phyloP scores from a whole-genome alignment of 2,888 invertebrate genomes.

The Lithophane ornitopus region DNA sequence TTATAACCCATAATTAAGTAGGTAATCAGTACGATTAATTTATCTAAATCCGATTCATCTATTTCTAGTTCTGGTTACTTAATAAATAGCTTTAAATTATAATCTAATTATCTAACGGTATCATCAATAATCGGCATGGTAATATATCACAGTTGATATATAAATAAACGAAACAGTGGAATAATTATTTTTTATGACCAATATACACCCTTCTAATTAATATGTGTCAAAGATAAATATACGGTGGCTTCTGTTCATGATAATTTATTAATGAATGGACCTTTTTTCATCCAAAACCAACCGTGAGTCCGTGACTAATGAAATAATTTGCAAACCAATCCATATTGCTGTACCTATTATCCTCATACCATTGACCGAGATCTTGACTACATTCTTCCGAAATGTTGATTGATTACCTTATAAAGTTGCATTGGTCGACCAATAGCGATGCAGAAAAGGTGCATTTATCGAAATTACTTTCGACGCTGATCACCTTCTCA shows the following conservation, averaged over 20 bases:
- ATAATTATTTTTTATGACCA: background rate
- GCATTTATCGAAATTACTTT: slow-evolving; percentile 42
- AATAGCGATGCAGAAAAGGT: slow-evolving; percentile 40
- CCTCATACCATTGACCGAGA: slow-evolving; percentile 55
- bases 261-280: slow-evolving; percentile 31
- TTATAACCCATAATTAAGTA: background rate
- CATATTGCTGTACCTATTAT: slow-evolving; percentile 6
- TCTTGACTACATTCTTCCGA: slow-evolving; percentile 45
- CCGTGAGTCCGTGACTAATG: slow-evolving; percentile 11
- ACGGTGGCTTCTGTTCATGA: background rate
- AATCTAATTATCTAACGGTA: background rate
- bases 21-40: background rate
- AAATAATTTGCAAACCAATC: background rate
- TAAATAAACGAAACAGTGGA: slow-evolving; percentile 1
- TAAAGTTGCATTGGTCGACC: slow-evolving; percentile 37
- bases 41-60: slow-evolving; percentile 8
- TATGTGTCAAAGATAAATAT: background rate
- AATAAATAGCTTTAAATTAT: background rate
- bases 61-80: background rate
- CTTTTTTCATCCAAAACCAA: background rate
- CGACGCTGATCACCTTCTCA: slow-evolving; percentile 54
- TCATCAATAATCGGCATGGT: slow-evolving; percentile 2
- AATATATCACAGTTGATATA: slow-evolving; percentile 7
- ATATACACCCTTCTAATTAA: background rate
- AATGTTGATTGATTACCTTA: slow-evolving; percentile 39